These are phyloP conservation scores for Anolis sagrei DNA, from an alignment of 2,113 vertebrate species.

Conservation along the genomic window DNA sequence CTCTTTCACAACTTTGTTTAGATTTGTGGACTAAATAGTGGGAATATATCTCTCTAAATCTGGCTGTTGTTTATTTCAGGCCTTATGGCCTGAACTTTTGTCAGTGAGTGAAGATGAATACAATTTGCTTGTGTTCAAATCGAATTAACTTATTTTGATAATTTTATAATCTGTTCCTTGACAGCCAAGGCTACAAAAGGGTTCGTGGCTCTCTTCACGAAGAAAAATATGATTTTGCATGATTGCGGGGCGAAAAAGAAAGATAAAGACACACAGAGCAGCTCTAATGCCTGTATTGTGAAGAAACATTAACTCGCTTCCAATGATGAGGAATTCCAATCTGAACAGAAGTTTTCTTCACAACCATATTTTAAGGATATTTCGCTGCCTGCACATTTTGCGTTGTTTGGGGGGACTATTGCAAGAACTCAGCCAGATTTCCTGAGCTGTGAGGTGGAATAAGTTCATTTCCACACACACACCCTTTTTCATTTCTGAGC, in stretches of 20 bases:
- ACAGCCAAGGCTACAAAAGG: neutral
- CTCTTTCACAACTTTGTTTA: neutral
- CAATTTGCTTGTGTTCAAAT: rapidly evolving
- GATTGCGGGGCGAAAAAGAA: rapidly evolving
- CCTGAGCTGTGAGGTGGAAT: neutral
- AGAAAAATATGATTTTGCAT: neutral
- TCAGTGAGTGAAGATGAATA: neutral
- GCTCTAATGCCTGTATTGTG: neutral
- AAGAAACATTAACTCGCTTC: neutral
- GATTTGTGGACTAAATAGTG: neutral
- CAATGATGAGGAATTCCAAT: neutral
- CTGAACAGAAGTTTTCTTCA: neutral
- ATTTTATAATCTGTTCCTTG: neutral
- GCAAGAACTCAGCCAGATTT: neutral
- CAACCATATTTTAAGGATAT: no score
- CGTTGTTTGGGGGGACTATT: neutral
- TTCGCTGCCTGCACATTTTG: neutral
- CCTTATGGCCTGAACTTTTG: rapidly evolving
- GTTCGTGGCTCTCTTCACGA: neutral
- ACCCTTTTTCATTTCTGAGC: neutral
- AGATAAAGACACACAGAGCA: neutral
- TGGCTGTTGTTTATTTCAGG: neutral
- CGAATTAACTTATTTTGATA: slow-evolving; percentile 15
- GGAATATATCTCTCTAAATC: neutral
- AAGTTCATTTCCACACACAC: neutral